Base-by-base conservation (phyloP, 1,140 invertebrate species). In the Hesperophylax magnus region DNA sequence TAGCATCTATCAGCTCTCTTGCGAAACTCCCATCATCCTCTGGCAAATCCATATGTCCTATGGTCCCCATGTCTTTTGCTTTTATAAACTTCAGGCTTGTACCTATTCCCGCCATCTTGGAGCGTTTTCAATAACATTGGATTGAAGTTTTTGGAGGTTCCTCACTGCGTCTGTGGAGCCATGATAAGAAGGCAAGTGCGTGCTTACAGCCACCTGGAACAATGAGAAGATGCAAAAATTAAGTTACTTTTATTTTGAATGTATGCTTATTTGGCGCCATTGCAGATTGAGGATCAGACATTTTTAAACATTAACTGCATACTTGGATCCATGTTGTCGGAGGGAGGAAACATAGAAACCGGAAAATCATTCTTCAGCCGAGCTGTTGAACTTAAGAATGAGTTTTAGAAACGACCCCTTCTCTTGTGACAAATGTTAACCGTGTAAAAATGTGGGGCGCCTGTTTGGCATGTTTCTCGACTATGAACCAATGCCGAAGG, bases 181-280 rank as follows among this genome's bases (percentile, higher is more conserved):
- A 58, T 58, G 56, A 58, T 18, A 58, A 58, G 20, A 58, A 58
- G n/a, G 56, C 56, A 58, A 58, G 56, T 58, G 56, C 56, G 11
- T 20, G 56, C 56, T 58, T 58, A 58, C 56, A 58, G 56, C n/a
- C 56, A 58, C n/a, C 56, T 58, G 56, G 22, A 22, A 61, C 20
- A 61, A 22, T 24, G 8, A 9, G 22, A 22, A 27, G 4, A 61
- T 27, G 7, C 60, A 61, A 8, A 61, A 15, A 5, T 15, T 22
- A 27, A 61, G 60, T 27, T 24, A 24, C 20, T 61, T 61, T 61
- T 22, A 6, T 61, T 24, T 11, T 56, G 17, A 17, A 20, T 56
- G 3, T 56, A 56, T n/a, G 17, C 15, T 11, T 5, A 56, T 56
- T 56, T 56, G 54, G 15, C 54, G 54, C 6, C 54, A 56, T 56